phyloP scores from a whole-genome alignment of 2,797 vertebrate species.

The Argyrosomus regius region DNA sequence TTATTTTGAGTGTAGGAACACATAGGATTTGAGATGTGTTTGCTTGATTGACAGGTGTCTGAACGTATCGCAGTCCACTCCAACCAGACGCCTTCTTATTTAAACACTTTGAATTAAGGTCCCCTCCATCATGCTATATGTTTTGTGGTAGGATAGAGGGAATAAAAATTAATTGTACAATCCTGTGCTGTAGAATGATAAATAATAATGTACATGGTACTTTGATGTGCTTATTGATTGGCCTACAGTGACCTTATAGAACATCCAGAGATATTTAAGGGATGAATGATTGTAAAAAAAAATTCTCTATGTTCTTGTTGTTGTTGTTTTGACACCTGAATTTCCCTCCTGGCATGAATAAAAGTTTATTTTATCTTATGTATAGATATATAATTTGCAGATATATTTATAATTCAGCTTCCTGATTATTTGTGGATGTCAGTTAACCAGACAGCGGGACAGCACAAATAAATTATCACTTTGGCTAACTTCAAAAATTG shows the following conservation, averaged over 20 bases:
- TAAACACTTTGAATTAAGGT: no score
- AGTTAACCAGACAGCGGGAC: slow-evolving; percentile 26
- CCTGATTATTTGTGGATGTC: slow-evolving; percentile 9
- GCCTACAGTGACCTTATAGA: not conserved
- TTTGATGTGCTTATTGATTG: not conserved
- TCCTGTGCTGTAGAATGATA: no score
- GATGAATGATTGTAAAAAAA: not conserved
- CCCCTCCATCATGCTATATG: no score
- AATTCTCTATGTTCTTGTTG: no score
- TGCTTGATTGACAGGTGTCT: slow-evolving; percentile 19
- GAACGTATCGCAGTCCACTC: not conserved
- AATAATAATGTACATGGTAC: no score
- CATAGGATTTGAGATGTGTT: not conserved
- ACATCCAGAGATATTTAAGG: not conserved
- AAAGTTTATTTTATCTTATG: not conserved
- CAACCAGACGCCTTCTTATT: not conserved
- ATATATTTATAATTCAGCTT: slow-evolving; percentile 8
- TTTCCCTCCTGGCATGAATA: no score
- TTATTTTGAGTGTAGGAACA: not conserved
- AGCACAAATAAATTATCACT: slow-evolving; percentile 32
- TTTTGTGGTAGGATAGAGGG: no score
- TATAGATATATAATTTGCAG: slow-evolving; percentile 5
- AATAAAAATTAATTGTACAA: no score
- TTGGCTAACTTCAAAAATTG: slow-evolving; percentile 25
- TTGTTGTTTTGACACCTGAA: no score